Conservation (phyloP, 2,113 vertebrate species). For the Mus pahari region DNA sequence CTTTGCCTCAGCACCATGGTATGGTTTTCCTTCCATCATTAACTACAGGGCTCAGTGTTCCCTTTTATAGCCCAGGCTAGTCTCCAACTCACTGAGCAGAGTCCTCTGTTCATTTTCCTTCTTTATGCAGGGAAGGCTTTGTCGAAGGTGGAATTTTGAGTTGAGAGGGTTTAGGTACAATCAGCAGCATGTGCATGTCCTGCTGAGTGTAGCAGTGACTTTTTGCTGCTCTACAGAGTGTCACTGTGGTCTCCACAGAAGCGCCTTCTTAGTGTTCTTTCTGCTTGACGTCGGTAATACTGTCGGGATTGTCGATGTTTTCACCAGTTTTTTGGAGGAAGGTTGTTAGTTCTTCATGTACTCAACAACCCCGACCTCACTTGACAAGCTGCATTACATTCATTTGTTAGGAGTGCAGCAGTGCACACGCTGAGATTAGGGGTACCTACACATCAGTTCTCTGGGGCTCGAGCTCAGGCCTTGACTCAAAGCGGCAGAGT, state of each 20-base stretch:
- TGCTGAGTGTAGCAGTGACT: not conserved
- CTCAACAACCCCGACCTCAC: not conserved
- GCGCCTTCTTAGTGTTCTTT: not conserved
- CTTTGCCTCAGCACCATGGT: constrained; percentile 63
- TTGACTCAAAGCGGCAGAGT: not conserved
- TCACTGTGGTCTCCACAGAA: not conserved
- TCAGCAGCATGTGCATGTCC: not conserved
- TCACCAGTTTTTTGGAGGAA: not conserved
- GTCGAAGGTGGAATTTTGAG: not conserved
- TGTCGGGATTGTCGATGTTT: not conserved
- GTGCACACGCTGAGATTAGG: not conserved
- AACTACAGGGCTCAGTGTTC: not conserved
- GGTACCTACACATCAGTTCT: not conserved
- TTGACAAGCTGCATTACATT: not conserved
- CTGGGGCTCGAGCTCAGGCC: not conserved
- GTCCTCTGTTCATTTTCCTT: not conserved
- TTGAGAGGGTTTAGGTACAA: not conserved
- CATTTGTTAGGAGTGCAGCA: not conserved
- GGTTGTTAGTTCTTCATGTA: not conserved
- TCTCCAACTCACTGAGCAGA: not conserved
- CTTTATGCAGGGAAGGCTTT: not conserved
- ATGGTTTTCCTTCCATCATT: not conserved
- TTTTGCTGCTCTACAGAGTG: not conserved
- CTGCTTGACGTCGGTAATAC: not conserved
- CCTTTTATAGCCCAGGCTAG: not conserved